Evolutionary conservation across 2,888 invertebrate genomes (phyloP).

Genomic region (Diadegma fenestrale): DNA sequence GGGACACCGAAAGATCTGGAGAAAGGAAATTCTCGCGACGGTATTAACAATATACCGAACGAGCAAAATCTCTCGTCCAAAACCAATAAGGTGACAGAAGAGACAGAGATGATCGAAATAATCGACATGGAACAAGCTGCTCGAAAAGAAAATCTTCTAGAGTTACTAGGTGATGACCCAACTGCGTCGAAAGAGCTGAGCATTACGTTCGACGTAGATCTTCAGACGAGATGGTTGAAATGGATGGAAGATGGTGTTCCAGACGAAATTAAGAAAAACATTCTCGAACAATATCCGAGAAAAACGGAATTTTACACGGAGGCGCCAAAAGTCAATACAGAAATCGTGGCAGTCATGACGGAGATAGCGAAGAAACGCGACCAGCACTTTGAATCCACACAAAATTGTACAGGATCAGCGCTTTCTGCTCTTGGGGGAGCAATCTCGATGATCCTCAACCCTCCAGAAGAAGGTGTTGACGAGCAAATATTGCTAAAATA

Average conservation of each 20-base stretch:
- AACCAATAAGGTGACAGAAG: conserved; percentile 17
- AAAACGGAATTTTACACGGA: conserved; percentile 46
- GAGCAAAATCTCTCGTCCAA: conserved; percentile 21
- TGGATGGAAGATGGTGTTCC: conserved; percentile 37
- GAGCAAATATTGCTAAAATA: conserved; percentile 13
- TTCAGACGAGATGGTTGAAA: conserved; percentile 50
- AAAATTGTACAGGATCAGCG: conserved; percentile 57
- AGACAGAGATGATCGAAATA: conserved; percentile 1
- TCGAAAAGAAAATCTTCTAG: conserved; percentile 26
- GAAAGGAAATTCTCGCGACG: neutral
- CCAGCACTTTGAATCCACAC: conserved; percentile 48
- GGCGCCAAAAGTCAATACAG: conserved; percentile 58
- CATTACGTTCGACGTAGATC: conserved; percentile 34
- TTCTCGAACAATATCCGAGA: conserved; percentile 39
- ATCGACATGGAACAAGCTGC: conserved; percentile 15
- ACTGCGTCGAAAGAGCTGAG: conserved; percentile 17
- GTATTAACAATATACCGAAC: conserved; percentile 1
- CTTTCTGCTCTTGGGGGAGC: conserved; percentile 46
- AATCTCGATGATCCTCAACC: conserved; percentile 39
- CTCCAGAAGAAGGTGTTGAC: conserved; percentile 40
- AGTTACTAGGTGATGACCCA: conserved; percentile 43
- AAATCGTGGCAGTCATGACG: conserved; percentile 41
- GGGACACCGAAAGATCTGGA: neutral
- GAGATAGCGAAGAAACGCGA: conserved; percentile 58
- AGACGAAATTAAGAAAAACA: conserved; percentile 36